A percentile compares a stretch with the other conserved stretches of the same genome.
Evolutionary conservation across 1,140 invertebrate species (phyloP).

Genomic region (Drosophila azteca): DNA sequence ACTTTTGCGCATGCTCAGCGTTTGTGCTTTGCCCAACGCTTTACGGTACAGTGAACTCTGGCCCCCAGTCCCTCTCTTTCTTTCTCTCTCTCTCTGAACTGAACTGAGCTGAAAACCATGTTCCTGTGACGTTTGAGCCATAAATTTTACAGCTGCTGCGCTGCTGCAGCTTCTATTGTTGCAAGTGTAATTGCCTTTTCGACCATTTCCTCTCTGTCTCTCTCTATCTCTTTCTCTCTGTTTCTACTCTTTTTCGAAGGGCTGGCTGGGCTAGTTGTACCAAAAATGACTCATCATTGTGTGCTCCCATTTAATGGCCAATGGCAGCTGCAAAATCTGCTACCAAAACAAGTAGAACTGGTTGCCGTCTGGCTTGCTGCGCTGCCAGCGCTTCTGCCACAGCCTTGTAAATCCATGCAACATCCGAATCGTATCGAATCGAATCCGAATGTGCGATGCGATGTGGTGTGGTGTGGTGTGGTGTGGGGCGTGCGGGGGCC

Average conservation of each 20-base stretch:
- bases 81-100: neutral
- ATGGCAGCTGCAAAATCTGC: conserved; percentile 65
- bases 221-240: conserved; percentile 16
- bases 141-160: conserved; percentile 60
- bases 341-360: conserved; percentile 72
- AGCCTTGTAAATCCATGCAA: conserved; percentile 69
- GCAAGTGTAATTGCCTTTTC: conserved; percentile 73
- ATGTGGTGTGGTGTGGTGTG: neutral
- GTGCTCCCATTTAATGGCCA: conserved; percentile 43
- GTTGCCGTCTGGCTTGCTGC: conserved; percentile 42
- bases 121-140: conserved; percentile 76
- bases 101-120: conserved; percentile 51
- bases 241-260: neutral
- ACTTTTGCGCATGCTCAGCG: conserved; percentile 77
- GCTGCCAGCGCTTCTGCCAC: conserved; percentile 27
- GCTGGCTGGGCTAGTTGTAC: conserved; percentile 32
- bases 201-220: conserved; percentile 42
- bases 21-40: conserved; percentile 60
- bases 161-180: conserved; percentile 70
- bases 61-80: conserved; percentile 3
- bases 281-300: conserved; percentile 59
- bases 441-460: conserved; percentile 6
- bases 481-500: conserved; percentile 22
- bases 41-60: conserved; percentile 79
- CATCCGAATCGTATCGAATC: conserved; percentile 2